Percentiles rank a stretch among this genome's conserved stretches.
Conservation (phyloP, 2,888 invertebrate genomes). For the Cephus nigrinus region DNA sequence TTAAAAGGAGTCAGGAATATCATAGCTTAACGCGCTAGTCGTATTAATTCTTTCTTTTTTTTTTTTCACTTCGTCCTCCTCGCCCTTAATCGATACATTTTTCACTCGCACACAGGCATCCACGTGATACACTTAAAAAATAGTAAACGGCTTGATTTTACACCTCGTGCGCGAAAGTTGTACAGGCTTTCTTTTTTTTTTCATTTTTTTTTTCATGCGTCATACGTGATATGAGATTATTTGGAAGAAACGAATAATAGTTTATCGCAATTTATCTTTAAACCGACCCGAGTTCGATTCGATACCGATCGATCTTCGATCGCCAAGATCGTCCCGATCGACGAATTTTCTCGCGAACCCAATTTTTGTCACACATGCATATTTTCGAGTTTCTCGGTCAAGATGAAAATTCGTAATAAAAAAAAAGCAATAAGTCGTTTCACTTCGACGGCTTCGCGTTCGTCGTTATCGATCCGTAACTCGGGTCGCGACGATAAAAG, state of each 20-base stretch:
- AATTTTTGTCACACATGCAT: not conserved
- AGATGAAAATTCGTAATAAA: not conserved
- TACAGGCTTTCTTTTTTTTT: slow-evolving; percentile 11
- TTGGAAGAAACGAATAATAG: not conserved
- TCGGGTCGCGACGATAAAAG: not conserved
- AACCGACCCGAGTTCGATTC: not conserved
- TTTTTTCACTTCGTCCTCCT: slow-evolving; percentile 14
- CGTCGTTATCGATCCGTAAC: too few relatives aligned
- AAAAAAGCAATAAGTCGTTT: too few relatives aligned
- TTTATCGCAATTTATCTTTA: not conserved
- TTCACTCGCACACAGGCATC: slow-evolving; percentile 26
- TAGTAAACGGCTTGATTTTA: slow-evolving; percentile 28
- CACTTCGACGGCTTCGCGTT: too few relatives aligned
- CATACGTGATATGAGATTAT: not conserved
- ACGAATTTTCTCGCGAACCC: not conserved
- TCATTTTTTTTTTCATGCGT: slow-evolving; percentile 12
- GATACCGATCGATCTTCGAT: not conserved
- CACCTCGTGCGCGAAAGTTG: slow-evolving; percentile 9
- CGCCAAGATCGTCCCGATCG: not conserved
- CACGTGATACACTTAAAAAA: slow-evolving; percentile 39
- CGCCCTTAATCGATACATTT: slow-evolving; percentile 11
- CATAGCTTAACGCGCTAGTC: slow-evolving; percentile 17
- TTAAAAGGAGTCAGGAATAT: slow-evolving; percentile 48
- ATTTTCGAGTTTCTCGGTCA: not conserved
- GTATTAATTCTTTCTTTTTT: slow-evolving; percentile 11